A percentile compares a stretch with the other conserved stretches of the same genome.
phyloP scores from a whole-genome alignment of 2,113 vertebrate genomes.

The Numida meleagris region DNA sequence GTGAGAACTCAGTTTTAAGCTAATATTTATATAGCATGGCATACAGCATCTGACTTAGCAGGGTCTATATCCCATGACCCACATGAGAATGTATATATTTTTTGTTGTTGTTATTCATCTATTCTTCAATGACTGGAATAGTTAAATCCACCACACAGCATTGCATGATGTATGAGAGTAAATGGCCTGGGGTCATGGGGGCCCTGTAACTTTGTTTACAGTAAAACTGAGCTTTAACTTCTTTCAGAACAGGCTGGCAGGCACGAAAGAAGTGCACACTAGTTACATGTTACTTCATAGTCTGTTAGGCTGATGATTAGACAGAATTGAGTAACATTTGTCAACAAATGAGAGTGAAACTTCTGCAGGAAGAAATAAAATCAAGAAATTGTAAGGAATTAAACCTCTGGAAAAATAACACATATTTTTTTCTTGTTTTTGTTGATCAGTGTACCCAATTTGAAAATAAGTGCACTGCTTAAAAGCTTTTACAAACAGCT shows the following conservation, averaged over 20 bases:
- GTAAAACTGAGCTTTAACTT: conserved; percentile 39
- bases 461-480: background rate
- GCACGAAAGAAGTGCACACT: background rate
- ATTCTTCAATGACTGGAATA: background rate
- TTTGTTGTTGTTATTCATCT: background rate
- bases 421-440: background rate
- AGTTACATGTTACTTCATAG: conserved; percentile 18
- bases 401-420: background rate
- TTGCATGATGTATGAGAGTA: background rate
- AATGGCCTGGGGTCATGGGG: background rate
- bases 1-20: background rate
- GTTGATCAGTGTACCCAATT: background rate
- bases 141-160: background rate
- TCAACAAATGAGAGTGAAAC: conserved; percentile 43
- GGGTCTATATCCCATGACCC: background rate
- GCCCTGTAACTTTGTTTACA: conserved; percentile 25
- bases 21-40: background rate
- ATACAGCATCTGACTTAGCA: background rate
- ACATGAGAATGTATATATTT: accelerated
- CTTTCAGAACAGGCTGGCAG: background rate
- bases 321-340: conserved; percentile 52
- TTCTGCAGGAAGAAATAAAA: background rate
- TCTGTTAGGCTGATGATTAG: conserved; percentile 40
- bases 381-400: background rate
- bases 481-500: background rate